Evolutionary conservation across 2,888 invertebrate species (phyloP).

Genomic region (Apodemia hepburni): DNA sequence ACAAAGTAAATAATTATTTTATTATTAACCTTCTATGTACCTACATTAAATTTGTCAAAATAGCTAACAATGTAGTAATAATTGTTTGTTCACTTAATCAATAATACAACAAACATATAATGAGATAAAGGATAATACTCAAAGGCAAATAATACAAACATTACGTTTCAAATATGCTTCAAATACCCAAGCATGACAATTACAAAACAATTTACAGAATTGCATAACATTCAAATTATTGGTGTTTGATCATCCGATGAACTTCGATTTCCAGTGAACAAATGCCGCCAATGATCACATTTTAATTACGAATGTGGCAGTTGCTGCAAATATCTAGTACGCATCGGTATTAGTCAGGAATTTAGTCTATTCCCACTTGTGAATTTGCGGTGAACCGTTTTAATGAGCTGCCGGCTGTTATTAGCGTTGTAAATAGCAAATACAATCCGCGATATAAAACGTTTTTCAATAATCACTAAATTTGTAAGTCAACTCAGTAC

Average conservation of each 20-base stretch:
- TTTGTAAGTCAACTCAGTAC: too few relatives aligned
- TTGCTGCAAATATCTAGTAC: constrained; percentile 43
- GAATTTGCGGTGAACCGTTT: constrained; percentile 38
- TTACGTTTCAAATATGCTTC: not conserved
- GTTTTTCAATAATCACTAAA: too few relatives aligned
- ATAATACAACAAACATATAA: not conserved
- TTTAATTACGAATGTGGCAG: constrained; percentile 50
- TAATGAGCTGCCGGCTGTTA: constrained; percentile 35
- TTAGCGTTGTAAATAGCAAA: constrained; percentile 25
- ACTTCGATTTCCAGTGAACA: constrained; percentile 41
- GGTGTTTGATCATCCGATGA: constrained; percentile 38
- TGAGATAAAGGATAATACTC: not conserved
- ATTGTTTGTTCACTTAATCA: too few relatives aligned
- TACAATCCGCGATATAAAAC: not conserved
- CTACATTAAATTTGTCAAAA: too few relatives aligned
- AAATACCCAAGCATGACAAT: not conserved
- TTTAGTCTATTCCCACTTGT: constrained; percentile 34
- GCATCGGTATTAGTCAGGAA: constrained; percentile 29
- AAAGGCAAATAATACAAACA: constrained; percentile 1
- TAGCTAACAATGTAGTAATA: too few relatives aligned
- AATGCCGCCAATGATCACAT: constrained; percentile 49
- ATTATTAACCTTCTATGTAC: too few relatives aligned
- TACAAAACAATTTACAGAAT: constrained; percentile 21
- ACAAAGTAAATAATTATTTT: too few relatives aligned
- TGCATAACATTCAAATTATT: constrained; percentile 26